Evolutionary conservation across 2,888 invertebrate genomes (phyloP).

Genomic region (Drosophila niveifrons): DNA sequence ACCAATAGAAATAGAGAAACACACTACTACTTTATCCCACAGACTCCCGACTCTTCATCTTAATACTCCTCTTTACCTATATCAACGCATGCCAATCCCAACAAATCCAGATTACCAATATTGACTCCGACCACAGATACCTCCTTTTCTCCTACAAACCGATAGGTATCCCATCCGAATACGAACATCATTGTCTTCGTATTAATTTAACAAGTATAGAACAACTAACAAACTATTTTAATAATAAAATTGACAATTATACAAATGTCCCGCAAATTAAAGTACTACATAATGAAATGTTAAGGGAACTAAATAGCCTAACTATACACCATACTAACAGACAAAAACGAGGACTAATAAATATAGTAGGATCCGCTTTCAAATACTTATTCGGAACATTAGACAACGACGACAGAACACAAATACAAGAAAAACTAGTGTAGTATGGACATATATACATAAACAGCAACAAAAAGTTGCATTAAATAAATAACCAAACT

Average conservation of each 20-base stretch:
- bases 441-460: too few species aligned
- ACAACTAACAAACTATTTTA: not conserved
- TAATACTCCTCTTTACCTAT: slow-evolving; percentile 1
- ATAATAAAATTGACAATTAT: not conserved
- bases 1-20: slow-evolving; percentile 3
- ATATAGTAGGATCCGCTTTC: not conserved
- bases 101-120: slow-evolving; percentile 18
- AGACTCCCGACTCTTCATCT: not conserved
- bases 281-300: not conserved
- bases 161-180: too few species aligned
- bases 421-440: not conserved
- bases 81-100: not conserved
- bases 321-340: not conserved
- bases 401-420: not conserved
- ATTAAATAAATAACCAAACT: too few species aligned
- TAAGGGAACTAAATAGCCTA: not conserved
- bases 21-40: not conserved
- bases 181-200: too few species aligned
- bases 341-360: not conserved
- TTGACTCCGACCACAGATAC: slow-evolving; percentile 2
- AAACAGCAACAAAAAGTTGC: too few species aligned
- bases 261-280: not conserved
- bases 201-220: too few species aligned
- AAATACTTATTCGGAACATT: not conserved
- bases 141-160: not conserved